Evolutionary conservation across 2,797 vertebrate genomes (phyloP).

Genomic region (Smutsia temminckii): DNA sequence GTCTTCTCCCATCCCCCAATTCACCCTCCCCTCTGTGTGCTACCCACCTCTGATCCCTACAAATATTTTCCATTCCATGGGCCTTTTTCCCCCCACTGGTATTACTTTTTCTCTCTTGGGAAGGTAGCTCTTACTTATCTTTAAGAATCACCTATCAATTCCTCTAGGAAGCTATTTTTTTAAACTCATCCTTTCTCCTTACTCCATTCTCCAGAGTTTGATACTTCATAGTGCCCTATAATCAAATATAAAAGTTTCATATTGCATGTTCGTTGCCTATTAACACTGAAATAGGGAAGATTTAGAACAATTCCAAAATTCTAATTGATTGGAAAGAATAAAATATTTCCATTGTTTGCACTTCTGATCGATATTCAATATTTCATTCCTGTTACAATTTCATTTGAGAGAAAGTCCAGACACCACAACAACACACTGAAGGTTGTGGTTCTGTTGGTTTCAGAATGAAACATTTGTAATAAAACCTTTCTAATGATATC

Average conservation of each 20-base stretch:
- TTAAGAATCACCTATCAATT: neutral
- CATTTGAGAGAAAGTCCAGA: constrained; percentile 48
- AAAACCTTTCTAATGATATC: constrained; percentile 39
- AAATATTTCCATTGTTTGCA: neutral
- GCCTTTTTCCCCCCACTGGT: neutral
- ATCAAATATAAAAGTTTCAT: neutral
- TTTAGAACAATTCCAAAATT: constrained; percentile 10
- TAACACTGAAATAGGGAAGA: neutral
- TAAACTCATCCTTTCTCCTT: neutral
- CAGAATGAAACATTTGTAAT: constrained; percentile 65
- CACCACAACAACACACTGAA: neutral
- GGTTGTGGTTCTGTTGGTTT: constrained; percentile 45
- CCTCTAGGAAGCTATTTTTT: neutral
- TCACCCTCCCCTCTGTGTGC: neutral
- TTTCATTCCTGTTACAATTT: neutral
- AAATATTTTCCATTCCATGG: neutral
- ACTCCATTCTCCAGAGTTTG: neutral
- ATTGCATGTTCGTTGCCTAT: neutral
- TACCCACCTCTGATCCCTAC: neutral
- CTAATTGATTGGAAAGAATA: neutral
- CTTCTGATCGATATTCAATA: neutral
- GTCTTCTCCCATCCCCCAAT: neutral
- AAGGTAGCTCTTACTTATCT: neutral
- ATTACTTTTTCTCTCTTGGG: neutral
- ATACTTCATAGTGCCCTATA: neutral